Conservation (phyloP, 1,140 invertebrate species). For the Heliconius eleuchia region DNA sequence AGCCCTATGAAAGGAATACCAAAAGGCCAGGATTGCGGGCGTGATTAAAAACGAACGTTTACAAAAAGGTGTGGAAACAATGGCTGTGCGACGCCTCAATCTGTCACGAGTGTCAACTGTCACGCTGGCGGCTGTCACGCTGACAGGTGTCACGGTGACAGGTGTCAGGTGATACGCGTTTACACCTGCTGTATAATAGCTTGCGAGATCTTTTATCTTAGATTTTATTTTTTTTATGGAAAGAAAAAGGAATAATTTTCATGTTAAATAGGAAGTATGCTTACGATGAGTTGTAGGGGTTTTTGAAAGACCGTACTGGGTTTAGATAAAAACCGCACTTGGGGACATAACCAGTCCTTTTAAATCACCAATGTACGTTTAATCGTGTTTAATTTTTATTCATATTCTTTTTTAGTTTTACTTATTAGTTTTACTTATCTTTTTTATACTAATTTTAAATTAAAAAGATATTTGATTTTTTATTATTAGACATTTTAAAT, state of each 20-base stretch:
- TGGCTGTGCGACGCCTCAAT: constrained; percentile 58
- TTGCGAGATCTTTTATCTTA: background rate
- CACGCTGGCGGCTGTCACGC: constrained; percentile 41
- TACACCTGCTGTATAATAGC: constrained; percentile 53
- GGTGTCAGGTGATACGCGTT: constrained; percentile 44
- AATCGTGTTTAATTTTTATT: too few relatives aligned
- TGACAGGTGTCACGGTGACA: constrained; percentile 45
- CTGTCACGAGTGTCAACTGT: constrained; percentile 56
- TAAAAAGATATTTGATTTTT: too few relatives aligned
- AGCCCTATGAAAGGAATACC: constrained; percentile 16
- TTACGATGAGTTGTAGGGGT: too few relatives aligned
- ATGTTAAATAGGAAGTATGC: background rate
- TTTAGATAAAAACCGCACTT: background rate
- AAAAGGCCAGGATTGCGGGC: constrained; percentile 34
- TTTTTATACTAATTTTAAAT: too few relatives aligned
- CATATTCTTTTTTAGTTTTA: too few relatives aligned
- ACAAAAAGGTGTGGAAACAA: constrained; percentile 60
- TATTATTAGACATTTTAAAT: too few relatives aligned
- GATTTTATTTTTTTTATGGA: constrained; percentile 18
- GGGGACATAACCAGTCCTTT: too few relatives aligned
- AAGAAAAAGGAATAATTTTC: background rate
- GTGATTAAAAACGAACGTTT: constrained; percentile 52
- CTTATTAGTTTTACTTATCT: too few relatives aligned
- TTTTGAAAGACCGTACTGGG: background rate
- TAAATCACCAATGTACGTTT: too few relatives aligned